Percentiles rank a stretch among this genome's conserved stretches.
These are phyloP conservation scores for Motacilla tschutschensis DNA, from an alignment of 2,113 vertebrate genomes.

Conservation along the genomic window DNA sequence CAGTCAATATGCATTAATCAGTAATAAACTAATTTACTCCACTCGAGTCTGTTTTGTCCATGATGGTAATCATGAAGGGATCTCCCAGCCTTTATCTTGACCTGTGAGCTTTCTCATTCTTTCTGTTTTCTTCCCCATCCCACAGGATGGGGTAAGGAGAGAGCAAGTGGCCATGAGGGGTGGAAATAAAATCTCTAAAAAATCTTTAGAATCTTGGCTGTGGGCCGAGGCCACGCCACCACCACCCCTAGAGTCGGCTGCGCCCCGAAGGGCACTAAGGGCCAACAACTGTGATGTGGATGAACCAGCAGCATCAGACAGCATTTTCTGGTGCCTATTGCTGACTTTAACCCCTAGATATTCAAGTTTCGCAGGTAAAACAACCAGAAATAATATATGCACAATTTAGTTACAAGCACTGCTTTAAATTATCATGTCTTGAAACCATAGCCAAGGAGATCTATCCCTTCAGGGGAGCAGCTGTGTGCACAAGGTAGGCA, in stretches of 20 bases:
- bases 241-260: fast-evolving
- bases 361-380: not conserved
- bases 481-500: not conserved
- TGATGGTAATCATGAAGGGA: fast-evolving
- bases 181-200: too few species aligned
- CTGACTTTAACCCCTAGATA: not conserved
- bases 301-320: not conserved
- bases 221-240: fast-evolving
- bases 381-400: not conserved
- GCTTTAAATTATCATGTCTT: not conserved
- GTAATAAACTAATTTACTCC: not conserved
- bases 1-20: not conserved
- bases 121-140: not conserved
- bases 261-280: fast-evolving
- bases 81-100: not conserved
- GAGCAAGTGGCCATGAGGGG: fast-evolving
- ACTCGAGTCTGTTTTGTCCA: fast-evolving
- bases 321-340: fast-evolving
- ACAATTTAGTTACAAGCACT: not conserved
- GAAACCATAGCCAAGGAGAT: not conserved
- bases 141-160: fast-evolving
- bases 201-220: not conserved
- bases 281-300: not conserved
- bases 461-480: not conserved
- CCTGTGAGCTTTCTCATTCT: not conserved